Percentiles rank a stretch among this genome's conserved stretches.
Evolutionary conservation across 2,113 vertebrate genomes (phyloP).

Genomic region (Jacana jacana): DNA sequence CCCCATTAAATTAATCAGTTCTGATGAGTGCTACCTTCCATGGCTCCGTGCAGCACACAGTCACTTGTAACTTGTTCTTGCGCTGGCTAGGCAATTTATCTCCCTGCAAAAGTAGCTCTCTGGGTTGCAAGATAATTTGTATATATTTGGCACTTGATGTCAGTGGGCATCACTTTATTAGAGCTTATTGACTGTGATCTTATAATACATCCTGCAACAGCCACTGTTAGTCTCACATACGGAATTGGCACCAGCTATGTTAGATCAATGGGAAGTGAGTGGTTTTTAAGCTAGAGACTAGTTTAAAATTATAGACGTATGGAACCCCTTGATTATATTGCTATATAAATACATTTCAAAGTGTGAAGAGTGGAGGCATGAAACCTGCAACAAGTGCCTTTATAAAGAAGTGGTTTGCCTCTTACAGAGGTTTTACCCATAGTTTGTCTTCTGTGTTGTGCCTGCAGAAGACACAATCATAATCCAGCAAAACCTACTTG

Average conservation of each 20-base stretch:
- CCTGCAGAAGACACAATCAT: not conserved
- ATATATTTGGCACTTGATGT: not conserved
- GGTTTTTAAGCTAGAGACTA: not conserved
- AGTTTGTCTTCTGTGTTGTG: not conserved
- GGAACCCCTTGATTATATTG: not conserved
- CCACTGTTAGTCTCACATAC: not conserved
- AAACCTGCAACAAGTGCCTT: not conserved
- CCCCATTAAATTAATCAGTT: not conserved
- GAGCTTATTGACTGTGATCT: not conserved
- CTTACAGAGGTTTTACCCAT: not conserved
- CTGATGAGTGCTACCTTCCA: not conserved
- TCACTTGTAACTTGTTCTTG: not conserved
- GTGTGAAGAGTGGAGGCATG: not conserved
- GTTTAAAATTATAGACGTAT: not conserved
- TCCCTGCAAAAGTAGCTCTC: not conserved
- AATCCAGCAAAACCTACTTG: not conserved
- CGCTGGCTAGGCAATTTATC: not conserved
- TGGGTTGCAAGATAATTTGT: not conserved
- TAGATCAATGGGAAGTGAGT: not conserved
- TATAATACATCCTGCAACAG: not conserved
- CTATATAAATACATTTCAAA: not conserved
- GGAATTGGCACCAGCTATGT: not conserved
- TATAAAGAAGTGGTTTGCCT: not conserved
- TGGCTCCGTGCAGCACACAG: not conserved
- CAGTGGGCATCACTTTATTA: not conserved